Conservation (phyloP, 2,797 vertebrate genomes). For the Xenentodon cancila region DNA sequence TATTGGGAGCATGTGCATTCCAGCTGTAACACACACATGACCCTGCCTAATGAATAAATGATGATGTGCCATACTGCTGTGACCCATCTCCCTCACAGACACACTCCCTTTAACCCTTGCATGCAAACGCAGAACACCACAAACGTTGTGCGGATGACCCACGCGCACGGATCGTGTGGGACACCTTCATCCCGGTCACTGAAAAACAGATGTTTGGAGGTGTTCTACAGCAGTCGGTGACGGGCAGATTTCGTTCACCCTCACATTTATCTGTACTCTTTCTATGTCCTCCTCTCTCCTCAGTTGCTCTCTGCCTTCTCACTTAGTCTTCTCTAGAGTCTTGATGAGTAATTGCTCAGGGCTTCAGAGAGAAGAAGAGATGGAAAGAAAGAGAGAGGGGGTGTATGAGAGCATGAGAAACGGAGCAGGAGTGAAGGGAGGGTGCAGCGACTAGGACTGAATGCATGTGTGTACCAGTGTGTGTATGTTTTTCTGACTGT, state of each 20-base stretch:
- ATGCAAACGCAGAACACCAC: conserved; percentile 2
- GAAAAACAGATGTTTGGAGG: conserved; percentile 63
- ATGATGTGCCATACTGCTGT: conserved; percentile 74
- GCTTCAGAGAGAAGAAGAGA: conserved; percentile 71
- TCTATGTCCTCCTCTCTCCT: conserved; percentile 33
- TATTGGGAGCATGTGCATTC: conserved; percentile 41
- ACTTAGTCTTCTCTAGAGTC: conserved; percentile 70
- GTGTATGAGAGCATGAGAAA: conserved; percentile 51
- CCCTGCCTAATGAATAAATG: conserved; percentile 72
- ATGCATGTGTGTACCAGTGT: conserved; percentile 17
- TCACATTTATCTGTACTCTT: conserved; percentile 28
- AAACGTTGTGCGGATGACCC: conserved; percentile 16
- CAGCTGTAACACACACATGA: conserved; percentile 67
- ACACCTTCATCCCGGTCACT: conserved; percentile 44
- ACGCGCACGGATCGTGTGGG: conserved; percentile 10
- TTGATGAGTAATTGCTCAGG: conserved; percentile 80
- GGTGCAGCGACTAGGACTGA: conserved; percentile 44
- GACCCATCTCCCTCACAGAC: conserved; percentile 43
- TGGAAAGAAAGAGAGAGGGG: conserved; percentile 45
- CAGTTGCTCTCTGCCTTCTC: conserved; percentile 16
- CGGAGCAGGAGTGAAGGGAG: conserved; percentile 45
- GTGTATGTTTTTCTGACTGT: conserved; percentile 19
- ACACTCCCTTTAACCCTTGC: conserved; percentile 29
- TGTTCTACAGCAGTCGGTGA: conserved; percentile 33
- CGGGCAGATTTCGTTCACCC: conserved; percentile 42